Evolutionary conservation across 1,140 invertebrate species (phyloP), one percentile per base, ranked within the genome.

Genomic region (Danaus plexippus): DNA sequence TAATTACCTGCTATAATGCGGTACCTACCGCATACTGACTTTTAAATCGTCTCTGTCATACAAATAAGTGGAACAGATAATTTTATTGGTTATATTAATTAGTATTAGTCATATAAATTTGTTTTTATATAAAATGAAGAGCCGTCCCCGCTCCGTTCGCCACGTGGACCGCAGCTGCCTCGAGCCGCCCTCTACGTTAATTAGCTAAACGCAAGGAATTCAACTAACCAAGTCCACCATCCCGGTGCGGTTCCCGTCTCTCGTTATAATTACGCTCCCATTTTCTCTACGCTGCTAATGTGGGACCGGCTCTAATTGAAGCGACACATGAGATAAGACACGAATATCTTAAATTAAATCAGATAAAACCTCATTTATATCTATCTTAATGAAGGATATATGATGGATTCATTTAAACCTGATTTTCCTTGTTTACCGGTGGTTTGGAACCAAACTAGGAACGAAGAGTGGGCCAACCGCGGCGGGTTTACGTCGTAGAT

Each of bases 401-500:
- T 69, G 80, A 85, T 32, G 22, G 22, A 85, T 82, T 83, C 74
- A 71, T 81, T 82, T 77, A 71, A 73, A 73, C 75, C 75, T 82
- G 80, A 82, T 85, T 85, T 79, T 75, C 74, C 75, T 76, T 85
- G 77, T 85, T 83, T 85, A 77, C 79, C 71, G 69, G 79, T 54
- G 80, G 82, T 83, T 71, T 72, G 62, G 72, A 74, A 71, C 69
- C 70, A 71, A 77, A 77, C 77, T 81, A 71, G 76, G 55, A 81
- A 71, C 73, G 74, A 81, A 80, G 78, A 80, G 76, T 78, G 78
- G 76, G 75, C 75, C 76, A 63, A 76, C 79, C 74, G 73, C 77
- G 79, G 73, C 75, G 70, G 67, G 75, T 80, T 80, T 85, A 82
- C 84, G 82, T 87, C 82, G 84, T 84, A 87, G 82, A 87, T 87